These are phyloP conservation scores for Galeruca laticollis DNA, from an alignment of 2,888 invertebrate species.

Conservation along the genomic window DNA sequence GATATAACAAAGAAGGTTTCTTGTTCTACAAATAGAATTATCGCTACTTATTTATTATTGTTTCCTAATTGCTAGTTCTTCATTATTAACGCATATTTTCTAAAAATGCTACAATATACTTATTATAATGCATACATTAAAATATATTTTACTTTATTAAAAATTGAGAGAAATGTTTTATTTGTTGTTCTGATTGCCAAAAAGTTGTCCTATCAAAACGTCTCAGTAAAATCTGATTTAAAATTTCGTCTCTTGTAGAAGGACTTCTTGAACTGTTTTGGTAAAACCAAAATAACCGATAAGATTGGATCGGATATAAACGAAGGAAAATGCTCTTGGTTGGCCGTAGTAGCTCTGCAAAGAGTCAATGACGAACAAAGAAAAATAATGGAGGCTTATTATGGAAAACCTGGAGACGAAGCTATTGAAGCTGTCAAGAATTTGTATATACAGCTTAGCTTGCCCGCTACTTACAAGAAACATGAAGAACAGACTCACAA, in stretches of 20 bases:
- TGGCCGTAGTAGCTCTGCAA: slow-evolving; percentile 89
- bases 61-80: no score
- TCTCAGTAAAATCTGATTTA: background rate
- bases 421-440: slow-evolving; percentile 78
- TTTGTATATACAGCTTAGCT: slow-evolving; percentile 81
- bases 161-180: no score
- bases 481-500: slow-evolving; percentile 89
- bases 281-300: slow-evolving; percentile 85
- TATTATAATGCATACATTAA: no score
- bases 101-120: no score
- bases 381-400: slow-evolving; percentile 80
- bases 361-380: slow-evolving; percentile 79
- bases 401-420: slow-evolving; percentile 76
- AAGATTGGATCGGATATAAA: slow-evolving; percentile 93
- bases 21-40: no score
- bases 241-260: slow-evolving; percentile 70
- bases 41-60: no score
- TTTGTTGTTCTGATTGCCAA: background rate
- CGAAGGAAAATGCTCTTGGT: slow-evolving; percentile 97
- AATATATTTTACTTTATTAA: no score
- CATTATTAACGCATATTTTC: no score
- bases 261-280: slow-evolving; percentile 93
- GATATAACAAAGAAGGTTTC: no score
- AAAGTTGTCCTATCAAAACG: background rate
- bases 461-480: slow-evolving; percentile 81